phyloP scores from a whole-genome alignment of 2,113 vertebrate genomes.

The Scatophagus argus region DNA sequence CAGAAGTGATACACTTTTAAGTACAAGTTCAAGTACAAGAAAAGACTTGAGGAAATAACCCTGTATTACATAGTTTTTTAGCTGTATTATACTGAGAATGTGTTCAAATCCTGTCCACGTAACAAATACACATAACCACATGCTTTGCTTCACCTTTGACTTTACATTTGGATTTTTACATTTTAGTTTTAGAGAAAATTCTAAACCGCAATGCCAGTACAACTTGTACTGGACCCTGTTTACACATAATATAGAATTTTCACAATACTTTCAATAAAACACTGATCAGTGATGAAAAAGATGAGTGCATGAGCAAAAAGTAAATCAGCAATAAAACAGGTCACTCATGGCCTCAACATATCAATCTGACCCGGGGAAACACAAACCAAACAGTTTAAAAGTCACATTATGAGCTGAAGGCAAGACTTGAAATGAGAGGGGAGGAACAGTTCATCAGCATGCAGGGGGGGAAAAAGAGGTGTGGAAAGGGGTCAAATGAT shows the following conservation, averaged over 20 bases:
- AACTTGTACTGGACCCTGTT: no score
- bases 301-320: slow-evolving; percentile 23
- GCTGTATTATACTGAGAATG: background rate
- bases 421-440: slow-evolving; percentile 44
- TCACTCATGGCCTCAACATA: background rate
- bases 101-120: background rate
- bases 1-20: background rate
- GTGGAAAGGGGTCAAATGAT: slow-evolving; percentile 56
- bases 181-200: background rate
- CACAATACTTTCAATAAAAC: slow-evolving; percentile 9
- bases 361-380: slow-evolving; percentile 7
- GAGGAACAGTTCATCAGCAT: slow-evolving; percentile 43
- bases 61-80: background rate
- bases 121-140: background rate
- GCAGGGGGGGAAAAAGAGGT: slow-evolving; percentile 37
- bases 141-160: background rate
- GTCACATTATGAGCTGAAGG: slow-evolving; percentile 39
- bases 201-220: background rate
- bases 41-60: background rate
- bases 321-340: background rate
- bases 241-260: background rate
- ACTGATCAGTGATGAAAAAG: slow-evolving; percentile 1
- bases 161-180: background rate
- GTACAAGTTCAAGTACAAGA: no score
- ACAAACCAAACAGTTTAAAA: background rate